A percentile compares a stretch with the other conserved stretches of the same genome.
These are phyloP conservation scores for Lophotis ruficrista DNA, from an alignment of 2,113 vertebrate genomes.

Conservation along the genomic window DNA sequence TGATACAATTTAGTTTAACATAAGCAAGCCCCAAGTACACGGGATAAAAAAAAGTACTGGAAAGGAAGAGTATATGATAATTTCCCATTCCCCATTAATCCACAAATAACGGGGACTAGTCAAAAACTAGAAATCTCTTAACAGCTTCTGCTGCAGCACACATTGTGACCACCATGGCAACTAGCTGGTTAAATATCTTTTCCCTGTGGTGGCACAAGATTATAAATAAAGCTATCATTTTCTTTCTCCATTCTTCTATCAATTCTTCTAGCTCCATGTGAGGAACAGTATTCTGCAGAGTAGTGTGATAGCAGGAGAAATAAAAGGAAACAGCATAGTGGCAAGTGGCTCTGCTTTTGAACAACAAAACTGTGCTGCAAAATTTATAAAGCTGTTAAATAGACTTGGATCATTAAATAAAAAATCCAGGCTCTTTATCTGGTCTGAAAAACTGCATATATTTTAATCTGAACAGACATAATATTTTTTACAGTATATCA, in stretches of 20 bases:
- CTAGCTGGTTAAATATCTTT: background rate
- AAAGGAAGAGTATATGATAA: background rate
- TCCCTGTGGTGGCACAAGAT: background rate
- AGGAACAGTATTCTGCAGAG: background rate
- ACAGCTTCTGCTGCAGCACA: background rate
- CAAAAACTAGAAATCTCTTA: background rate
- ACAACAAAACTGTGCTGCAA: background rate
- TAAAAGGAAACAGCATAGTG: background rate
- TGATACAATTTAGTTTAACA: background rate
- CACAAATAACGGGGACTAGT: background rate
- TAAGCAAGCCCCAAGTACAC: background rate
- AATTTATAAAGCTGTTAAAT: constrained; percentile 12
- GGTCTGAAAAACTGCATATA: background rate
- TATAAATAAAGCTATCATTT: background rate
- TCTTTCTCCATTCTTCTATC: background rate
- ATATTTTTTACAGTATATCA: background rate
- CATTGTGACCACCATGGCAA: background rate
- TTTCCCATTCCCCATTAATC: background rate
- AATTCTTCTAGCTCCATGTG: background rate
- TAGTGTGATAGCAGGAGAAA: background rate
- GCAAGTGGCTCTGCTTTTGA: background rate
- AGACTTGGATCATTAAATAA: constrained; percentile 30
- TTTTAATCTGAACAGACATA: constrained; percentile 30
- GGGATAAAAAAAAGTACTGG: too few species aligned
- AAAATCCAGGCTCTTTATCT: constrained; percentile 26